Conservation (phyloP, 1,140 invertebrate genomes). For the Cyphomyrmex costatus region DNA sequence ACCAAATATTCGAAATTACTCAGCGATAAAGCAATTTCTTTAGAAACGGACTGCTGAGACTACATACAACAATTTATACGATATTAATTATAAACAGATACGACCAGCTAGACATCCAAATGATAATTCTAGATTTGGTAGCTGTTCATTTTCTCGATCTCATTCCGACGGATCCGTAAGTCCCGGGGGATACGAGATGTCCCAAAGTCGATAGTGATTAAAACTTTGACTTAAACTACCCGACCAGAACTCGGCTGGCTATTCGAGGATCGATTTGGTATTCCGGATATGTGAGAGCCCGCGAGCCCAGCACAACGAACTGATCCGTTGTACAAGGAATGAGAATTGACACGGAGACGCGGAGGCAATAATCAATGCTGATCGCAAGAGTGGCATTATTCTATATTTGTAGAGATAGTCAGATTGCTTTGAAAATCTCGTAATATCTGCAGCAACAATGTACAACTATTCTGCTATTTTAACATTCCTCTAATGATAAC, state of each 20-base stretch:
- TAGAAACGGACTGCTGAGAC: neutral
- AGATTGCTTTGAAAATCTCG: neutral
- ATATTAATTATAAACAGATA: conserved; percentile 51
- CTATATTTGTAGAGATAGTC: neutral
- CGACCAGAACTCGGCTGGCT: conserved; percentile 75
- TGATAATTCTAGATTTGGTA: conserved; percentile 64
- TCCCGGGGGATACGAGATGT: conserved; percentile 77
- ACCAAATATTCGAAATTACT: neutral
- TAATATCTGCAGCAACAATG: neutral
- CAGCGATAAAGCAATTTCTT: neutral
- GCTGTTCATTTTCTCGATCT: conserved; percentile 76
- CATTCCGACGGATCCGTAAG: conserved; percentile 73
- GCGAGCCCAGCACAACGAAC: conserved; percentile 70
- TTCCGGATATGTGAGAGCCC: conserved; percentile 77
- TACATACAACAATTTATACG: conserved; percentile 13
- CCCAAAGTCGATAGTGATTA: conserved; percentile 83
- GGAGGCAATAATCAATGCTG: conserved; percentile 68
- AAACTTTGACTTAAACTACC: conserved; percentile 82
- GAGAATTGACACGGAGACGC: conserved; percentile 69
- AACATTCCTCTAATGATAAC: neutral
- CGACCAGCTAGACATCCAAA: conserved; percentile 52
- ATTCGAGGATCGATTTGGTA: conserved; percentile 79
- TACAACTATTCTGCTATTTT: neutral
- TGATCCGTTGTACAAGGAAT: conserved; percentile 70
- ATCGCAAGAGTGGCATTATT: conserved; percentile 25